Conservation (phyloP, 2,888 invertebrate genomes). For the Acronicta alni region DNA sequence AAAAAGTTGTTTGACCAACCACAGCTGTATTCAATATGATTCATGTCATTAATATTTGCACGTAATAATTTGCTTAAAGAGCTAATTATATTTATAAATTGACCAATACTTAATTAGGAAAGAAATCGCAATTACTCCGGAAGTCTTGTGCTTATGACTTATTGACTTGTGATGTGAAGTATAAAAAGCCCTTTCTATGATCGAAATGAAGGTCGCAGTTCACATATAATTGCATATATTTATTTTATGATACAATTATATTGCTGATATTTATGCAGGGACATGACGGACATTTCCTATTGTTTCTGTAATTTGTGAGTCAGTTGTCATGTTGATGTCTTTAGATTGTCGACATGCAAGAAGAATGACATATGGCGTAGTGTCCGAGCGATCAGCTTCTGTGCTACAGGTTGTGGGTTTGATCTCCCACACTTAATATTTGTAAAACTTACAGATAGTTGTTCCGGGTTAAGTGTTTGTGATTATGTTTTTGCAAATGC, state of each 20-base stretch:
- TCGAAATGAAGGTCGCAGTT: slow-evolving; percentile 39
- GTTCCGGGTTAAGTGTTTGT: too few species aligned
- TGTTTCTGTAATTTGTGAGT: too few species aligned
- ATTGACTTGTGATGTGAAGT: slow-evolving; percentile 25
- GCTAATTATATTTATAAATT: slow-evolving; percentile 38
- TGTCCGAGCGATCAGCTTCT: too few species aligned
- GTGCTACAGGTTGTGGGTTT: too few species aligned
- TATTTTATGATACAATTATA: slow-evolving; percentile 17
- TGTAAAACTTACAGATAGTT: too few species aligned
- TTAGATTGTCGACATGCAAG: too few species aligned
- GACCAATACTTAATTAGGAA: slow-evolving; percentile 36
- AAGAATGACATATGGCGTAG: too few species aligned
- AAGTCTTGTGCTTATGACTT: slow-evolving; percentile 34
- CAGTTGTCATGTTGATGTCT: too few species aligned
- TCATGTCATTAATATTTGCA: slow-evolving; percentile 17
- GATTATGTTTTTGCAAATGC: too few species aligned
- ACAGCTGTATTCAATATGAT: slow-evolving; percentile 1
- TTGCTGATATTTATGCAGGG: neutral
- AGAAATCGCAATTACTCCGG: slow-evolving; percentile 39
- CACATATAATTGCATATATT: slow-evolving; percentile 36
- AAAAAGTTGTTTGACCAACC: slow-evolving; percentile 28
- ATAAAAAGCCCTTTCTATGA: slow-evolving; percentile 37
- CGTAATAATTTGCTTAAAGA: slow-evolving; percentile 3
- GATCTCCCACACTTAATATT: too few species aligned
- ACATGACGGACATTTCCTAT: too few species aligned